A percentile compares a stretch with the other conserved stretches of the same genome.
phyloP scores from a whole-genome alignment of 2,888 invertebrate genomes.

The Nasonia oneida region DNA sequence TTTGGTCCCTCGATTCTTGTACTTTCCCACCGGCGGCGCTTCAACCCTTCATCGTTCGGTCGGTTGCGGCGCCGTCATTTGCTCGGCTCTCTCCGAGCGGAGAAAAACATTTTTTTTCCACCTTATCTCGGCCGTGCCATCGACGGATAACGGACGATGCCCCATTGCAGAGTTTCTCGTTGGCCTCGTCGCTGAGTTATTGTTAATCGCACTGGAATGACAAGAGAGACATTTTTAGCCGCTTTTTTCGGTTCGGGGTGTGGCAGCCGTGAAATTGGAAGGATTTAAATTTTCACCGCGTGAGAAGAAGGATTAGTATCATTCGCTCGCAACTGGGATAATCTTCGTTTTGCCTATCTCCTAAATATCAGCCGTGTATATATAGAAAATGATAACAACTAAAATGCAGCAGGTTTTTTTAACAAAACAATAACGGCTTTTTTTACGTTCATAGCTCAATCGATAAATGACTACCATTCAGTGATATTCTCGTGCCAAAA shows the following conservation, averaged over 20 bases:
- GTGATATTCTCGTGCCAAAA: no score
- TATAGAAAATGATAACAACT: no score
- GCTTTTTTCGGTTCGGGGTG: neutral
- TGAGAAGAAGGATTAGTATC: constrained; percentile 10
- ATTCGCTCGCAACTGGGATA: neutral
- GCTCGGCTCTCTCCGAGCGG: neutral
- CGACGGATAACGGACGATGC: constrained; percentile 51
- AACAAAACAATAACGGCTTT: no score
- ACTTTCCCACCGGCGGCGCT: constrained; percentile 47
- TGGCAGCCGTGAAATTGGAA: neutral
- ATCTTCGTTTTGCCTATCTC: neutral
- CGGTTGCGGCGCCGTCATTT: constrained; percentile 32
- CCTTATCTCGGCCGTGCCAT: constrained; percentile 51
- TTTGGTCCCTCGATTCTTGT: constrained; percentile 46
- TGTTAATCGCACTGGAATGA: constrained; percentile 53
- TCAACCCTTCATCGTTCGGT: constrained; percentile 48
- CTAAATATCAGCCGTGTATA: no score
- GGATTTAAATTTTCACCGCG: neutral
- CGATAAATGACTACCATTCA: no score
- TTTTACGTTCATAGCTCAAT: no score
- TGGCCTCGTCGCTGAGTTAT: neutral
- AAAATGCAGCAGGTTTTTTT: no score
- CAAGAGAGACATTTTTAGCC: constrained; percentile 37
- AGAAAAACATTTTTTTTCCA: constrained; percentile 18
- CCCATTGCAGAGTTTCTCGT: constrained; percentile 37